Conservation (phyloP, 2,113 vertebrate genomes). For the Saguinus imperator region DNA sequence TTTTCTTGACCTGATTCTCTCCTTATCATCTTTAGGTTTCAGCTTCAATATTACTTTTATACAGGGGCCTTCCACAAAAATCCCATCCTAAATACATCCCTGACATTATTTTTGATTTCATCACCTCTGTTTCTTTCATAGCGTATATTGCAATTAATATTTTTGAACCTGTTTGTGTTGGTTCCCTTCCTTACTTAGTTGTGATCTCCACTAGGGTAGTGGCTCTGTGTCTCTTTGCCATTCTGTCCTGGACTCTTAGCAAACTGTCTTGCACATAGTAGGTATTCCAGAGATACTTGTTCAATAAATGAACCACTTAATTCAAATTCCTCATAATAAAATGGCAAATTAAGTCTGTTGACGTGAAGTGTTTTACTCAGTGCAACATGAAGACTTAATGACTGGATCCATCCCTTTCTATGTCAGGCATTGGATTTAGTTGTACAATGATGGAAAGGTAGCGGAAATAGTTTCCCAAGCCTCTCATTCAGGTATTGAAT, state of each 20-base stretch:
- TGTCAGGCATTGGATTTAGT: neutral
- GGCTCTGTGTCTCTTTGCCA: neutral
- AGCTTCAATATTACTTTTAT: neutral
- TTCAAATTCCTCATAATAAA: neutral
- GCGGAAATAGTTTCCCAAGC: neutral
- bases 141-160: neutral
- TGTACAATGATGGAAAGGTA: neutral
- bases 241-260: neutral
- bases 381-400: neutral
- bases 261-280: neutral
- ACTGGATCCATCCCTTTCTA: neutral
- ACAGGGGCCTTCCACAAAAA: neutral
- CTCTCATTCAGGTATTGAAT: neutral
- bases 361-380: neutral
- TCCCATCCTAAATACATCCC: neutral
- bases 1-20: neutral
- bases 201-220: neutral
- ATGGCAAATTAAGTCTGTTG: neutral
- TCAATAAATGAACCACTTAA: neutral
- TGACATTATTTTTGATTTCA: neutral
- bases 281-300: neutral
- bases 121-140: neutral
- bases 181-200: neutral
- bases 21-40: neutral
- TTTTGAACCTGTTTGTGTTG: neutral